Percentiles rank a stretch among this genome's conserved stretches.
phyloP scores from a whole-genome alignment of 2,113 vertebrate genomes.

The Amia ocellicauda region DNA sequence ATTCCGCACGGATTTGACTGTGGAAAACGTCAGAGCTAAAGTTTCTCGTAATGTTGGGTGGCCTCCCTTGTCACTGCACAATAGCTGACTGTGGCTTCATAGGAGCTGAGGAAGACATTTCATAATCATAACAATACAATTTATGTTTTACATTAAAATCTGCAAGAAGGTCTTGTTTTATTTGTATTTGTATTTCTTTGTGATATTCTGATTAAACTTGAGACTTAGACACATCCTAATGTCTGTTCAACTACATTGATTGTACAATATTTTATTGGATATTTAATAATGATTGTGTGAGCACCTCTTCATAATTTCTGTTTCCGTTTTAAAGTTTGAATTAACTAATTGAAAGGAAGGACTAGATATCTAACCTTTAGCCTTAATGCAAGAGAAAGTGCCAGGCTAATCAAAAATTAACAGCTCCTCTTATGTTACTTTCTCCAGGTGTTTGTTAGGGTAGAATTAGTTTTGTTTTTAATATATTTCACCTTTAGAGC shows the following conservation, averaged over 20 bases:
- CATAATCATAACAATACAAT: background rate
- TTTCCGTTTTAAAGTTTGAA: background rate
- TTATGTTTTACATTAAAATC: background rate
- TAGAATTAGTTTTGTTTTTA: too few species aligned
- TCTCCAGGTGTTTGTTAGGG: too few species aligned
- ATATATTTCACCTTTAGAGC: too few species aligned
- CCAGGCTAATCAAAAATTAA: too few species aligned
- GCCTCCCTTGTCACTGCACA: constrained; percentile 17
- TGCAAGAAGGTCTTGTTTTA: background rate
- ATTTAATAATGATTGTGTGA: background rate
- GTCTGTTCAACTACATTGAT: too few species aligned
- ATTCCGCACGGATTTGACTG: constrained; percentile 28
- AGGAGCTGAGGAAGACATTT: background rate
- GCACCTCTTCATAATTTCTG: background rate
- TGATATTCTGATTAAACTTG: constrained; percentile 2
- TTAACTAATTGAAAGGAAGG: background rate
- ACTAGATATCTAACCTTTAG: too few species aligned
- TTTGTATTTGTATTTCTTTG: constrained; percentile 9
- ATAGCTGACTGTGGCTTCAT: background rate
- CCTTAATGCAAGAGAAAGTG: too few species aligned
- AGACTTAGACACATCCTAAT: background rate
- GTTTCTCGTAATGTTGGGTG: constrained; percentile 18
- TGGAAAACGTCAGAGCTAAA: constrained; percentile 31
- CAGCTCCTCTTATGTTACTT: too few species aligned
- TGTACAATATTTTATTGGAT: background rate